phyloP scores from a whole-genome alignment of 2,113 vertebrate genomes.

The Salvelinus namaycush region DNA sequence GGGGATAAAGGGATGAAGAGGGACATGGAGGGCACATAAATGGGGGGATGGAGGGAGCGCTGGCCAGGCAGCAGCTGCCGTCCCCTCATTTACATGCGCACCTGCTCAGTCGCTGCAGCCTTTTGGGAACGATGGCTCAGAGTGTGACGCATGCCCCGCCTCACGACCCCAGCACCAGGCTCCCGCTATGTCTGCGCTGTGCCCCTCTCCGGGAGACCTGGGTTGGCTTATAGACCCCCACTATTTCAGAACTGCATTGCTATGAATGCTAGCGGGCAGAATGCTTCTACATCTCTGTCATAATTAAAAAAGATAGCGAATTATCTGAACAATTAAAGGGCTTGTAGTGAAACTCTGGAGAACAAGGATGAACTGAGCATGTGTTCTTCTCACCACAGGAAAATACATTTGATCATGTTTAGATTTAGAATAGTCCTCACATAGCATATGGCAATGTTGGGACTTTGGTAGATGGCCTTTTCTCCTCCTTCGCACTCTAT shows the following conservation, averaged over 20 bases:
- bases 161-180: constrained; percentile 65
- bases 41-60: constrained; percentile 21
- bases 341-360: not conserved
- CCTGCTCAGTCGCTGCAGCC: constrained; percentile 82
- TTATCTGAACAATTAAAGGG: not conserved
- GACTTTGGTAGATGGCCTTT: not conserved
- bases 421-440: not conserved
- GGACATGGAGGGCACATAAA: not conserved
- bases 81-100: constrained; percentile 86
- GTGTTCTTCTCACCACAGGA: not conserved
- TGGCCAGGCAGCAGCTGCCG: constrained; percentile 80
- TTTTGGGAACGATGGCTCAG: constrained; percentile 69
- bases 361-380: not conserved
- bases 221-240: constrained; percentile 1
- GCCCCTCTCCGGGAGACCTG: not conserved
- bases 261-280: too few species aligned
- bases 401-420: not conserved
- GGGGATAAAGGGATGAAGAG: constrained; percentile 37
- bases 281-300: constrained; percentile 12
- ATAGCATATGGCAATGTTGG: too few species aligned
- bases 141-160: constrained; percentile 73
- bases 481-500: not conserved
- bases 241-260: constrained; percentile 16
- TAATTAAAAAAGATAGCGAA: not conserved
- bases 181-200: constrained; percentile 41